A percentile compares a stretch with the other conserved stretches of the same genome.
phyloP scores from a whole-genome alignment of 2,113 vertebrate genomes.

The Nycticebus coucang region DNA sequence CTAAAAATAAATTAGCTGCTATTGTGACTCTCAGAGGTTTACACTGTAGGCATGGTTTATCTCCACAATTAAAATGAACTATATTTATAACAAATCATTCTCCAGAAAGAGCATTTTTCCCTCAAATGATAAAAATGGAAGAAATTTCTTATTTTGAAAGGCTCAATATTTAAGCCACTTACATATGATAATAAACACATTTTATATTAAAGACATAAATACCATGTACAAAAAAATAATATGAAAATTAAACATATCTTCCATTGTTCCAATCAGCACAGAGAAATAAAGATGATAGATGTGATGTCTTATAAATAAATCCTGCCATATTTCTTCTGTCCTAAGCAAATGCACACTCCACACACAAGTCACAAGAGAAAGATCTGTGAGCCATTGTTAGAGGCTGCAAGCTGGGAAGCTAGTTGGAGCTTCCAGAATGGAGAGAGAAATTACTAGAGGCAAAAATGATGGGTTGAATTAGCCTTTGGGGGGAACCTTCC shows the following conservation, averaged over 20 bases:
- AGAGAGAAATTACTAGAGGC: slow-evolving; percentile 13
- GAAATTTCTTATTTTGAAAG: slow-evolving; percentile 55
- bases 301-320: neutral
- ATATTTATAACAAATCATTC: slow-evolving; percentile 46
- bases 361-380: neutral
- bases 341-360: neutral
- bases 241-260: slow-evolving; percentile 61
- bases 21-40: slow-evolving; percentile 20
- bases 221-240: slow-evolving; percentile 20
- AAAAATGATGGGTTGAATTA: neutral
- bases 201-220: slow-evolving; percentile 70
- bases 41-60: slow-evolving; percentile 25
- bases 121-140: slow-evolving; percentile 46
- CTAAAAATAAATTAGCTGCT: slow-evolving; percentile 20
- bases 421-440: neutral
- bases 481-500: neutral
- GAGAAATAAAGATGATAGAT: slow-evolving; percentile 34
- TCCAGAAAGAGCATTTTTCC: slow-evolving; percentile 26
- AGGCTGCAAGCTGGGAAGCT: neutral
- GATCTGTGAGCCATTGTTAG: neutral
- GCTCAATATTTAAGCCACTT: slow-evolving; percentile 30
- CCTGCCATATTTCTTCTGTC: neutral
- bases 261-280: neutral
- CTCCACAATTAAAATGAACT: slow-evolving; percentile 48
- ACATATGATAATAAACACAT: slow-evolving; percentile 19